A percentile compares a stretch with the other conserved stretches of the same genome.
Conservation (phyloP, 2,113 vertebrate genomes). For the Nanorana parkeri region DNA sequence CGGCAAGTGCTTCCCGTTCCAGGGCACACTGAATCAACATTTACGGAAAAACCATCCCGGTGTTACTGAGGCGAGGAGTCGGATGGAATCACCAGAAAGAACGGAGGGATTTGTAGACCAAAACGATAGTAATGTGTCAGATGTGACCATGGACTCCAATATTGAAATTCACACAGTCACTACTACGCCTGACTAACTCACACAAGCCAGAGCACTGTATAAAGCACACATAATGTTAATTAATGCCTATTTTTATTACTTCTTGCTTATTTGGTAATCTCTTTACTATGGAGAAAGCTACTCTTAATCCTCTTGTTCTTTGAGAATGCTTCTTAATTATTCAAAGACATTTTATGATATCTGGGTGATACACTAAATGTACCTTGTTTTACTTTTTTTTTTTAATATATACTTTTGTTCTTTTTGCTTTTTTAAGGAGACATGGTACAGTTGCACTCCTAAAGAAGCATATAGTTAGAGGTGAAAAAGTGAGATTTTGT, state of each 20-base stretch:
- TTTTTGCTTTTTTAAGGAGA: conserved; percentile 60
- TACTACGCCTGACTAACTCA: conserved; percentile 73
- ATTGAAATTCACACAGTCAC: conserved; percentile 78
- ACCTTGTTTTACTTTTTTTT: conserved; percentile 60
- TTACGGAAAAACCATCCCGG: conserved; percentile 97
- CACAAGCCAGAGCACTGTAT: conserved; percentile 61
- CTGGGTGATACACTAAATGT: conserved; percentile 64
- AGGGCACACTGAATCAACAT: conserved; percentile 98
- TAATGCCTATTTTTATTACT: conserved; percentile 66
- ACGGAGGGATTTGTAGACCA: conserved; percentile 82
- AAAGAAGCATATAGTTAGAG: conserved; percentile 69
- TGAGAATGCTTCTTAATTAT: conserved; percentile 63
- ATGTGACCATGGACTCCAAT: conserved; percentile 82
- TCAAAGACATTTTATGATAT: conserved; percentile 65
- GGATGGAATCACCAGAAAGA: conserved; percentile 87
- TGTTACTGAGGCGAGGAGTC: conserved; percentile 78
- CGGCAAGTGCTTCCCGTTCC: conserved; percentile 98
- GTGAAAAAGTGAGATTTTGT: conserved; percentile 44
- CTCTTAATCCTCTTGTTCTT: conserved; percentile 67
- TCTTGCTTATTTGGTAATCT: conserved; percentile 62
- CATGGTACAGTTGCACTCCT: conserved; percentile 60
- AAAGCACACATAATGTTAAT: conserved; percentile 77
- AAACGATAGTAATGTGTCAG: conserved; percentile 79
- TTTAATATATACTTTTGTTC: conserved; percentile 42
- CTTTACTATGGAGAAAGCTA: conserved; percentile 59